Conservation (phyloP, 92 coral and sea anemone species). For the Actinostola sp. region DNA sequence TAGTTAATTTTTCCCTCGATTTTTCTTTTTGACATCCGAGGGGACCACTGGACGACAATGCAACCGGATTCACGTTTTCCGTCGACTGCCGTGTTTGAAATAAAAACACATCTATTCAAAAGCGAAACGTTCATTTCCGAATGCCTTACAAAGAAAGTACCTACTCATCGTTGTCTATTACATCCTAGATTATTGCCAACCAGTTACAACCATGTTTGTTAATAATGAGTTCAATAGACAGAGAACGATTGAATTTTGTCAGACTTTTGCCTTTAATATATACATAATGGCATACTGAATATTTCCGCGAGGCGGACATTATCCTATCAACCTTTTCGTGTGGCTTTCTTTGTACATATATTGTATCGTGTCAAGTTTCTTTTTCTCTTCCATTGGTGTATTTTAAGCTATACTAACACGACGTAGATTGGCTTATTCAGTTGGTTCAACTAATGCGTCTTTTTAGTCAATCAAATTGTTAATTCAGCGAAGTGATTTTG, state of each 20-base stretch:
- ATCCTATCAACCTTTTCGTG: constrained; percentile 2
- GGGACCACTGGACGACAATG: constrained; percentile 7
- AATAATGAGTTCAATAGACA: constrained; percentile 16
- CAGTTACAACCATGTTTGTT: constrained; percentile 6
- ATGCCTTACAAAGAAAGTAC: not conserved
- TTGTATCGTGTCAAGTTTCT: too few relatives aligned
- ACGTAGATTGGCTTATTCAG: not conserved
- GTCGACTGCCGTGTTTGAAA: constrained; percentile 27
- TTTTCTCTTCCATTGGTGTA: too few relatives aligned
- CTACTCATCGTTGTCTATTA: not conserved
- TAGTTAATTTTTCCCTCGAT: constrained; percentile 6
- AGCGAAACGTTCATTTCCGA: constrained; percentile 24
- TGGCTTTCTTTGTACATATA: too few relatives aligned
- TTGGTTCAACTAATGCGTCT: too few relatives aligned
- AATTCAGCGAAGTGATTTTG: not conserved
- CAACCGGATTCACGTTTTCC: constrained; percentile 26
- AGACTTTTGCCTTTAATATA: constrained; percentile 1
- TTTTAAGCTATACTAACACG: too few relatives aligned
- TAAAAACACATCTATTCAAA: constrained; percentile 20
- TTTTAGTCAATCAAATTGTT: constrained; percentile 4
- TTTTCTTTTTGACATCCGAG: constrained; percentile 6
- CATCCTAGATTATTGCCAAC: not conserved
- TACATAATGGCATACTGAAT: not conserved
- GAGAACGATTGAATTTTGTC: not conserved
- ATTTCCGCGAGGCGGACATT: not conserved